Evolutionary conservation across 1,140 invertebrate species (phyloP), one percentile per base, ranked within the genome.

Genomic region (Eurosta solidaginis): DNA sequence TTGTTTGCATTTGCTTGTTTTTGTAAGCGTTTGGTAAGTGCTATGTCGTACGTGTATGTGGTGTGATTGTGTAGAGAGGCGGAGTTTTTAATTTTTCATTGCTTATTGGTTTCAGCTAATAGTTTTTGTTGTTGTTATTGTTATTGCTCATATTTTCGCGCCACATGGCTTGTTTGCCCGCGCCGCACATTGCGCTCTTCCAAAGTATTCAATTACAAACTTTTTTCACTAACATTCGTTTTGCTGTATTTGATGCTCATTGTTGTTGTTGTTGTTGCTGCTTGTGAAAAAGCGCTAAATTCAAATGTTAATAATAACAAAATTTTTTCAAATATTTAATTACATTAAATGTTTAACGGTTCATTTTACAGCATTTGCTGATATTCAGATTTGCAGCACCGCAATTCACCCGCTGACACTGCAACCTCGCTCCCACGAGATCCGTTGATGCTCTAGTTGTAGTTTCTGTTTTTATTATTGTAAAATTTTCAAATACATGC

Each of bases 251-350:
- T 29, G 12, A 22, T 10, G 9, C 9, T 1, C 14, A 22, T 47
- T 75, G 17, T 45, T 47, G 42, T 47, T 49, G 44, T 47, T 74
- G 7, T 45, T 74, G 25, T n/a, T 49, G 1, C n/a, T 27, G 44
- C n/a, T 47, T 45, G 25, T 47, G 74, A 47, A 75, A 47, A 29
- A 74, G 42, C 42, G 74, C 74, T n/a, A 75, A 50, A 75, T 50
- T 50, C 44, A 68, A 68, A 40, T 68, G 33, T 68, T 68, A 20
- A 68, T 68, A 68, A 68, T 68, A 68, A 42, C 33, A 68, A 68
- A 40, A 68, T 40, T 68, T 68, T 40, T n/a, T 68, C 59, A 68
- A 68, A 68, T 68, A 68, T 68, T 68, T 68, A 22, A 68, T 68
- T 68, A 68, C 59, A 68, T 68, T 40, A 68, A 40, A 68, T 68